phyloP scores from a whole-genome alignment of 2,113 vertebrate species.

The Callionymus lyra region DNA sequence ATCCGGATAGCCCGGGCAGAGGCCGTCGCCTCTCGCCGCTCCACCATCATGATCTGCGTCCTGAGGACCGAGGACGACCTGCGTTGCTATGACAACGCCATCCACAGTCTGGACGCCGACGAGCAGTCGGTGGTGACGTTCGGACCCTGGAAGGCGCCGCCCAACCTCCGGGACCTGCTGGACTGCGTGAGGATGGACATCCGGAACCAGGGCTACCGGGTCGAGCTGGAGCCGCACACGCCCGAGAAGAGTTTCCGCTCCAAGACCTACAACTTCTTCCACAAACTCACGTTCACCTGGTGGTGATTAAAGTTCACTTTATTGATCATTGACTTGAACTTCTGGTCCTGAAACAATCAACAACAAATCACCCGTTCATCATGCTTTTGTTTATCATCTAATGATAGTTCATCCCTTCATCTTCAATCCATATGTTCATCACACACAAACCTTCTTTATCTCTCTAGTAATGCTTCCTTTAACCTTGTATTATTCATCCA shows the following conservation, averaged over 20 bases:
- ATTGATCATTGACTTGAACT: too few relatives aligned
- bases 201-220: constrained; percentile 72
- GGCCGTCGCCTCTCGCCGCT: constrained; percentile 71
- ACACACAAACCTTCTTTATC: too few relatives aligned
- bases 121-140: constrained; percentile 84
- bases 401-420: too few relatives aligned
- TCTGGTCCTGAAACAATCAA: too few relatives aligned
- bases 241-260: constrained; percentile 67
- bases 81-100: constrained; percentile 54
- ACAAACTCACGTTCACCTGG: constrained; percentile 80
- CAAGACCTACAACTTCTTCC: constrained; percentile 67
- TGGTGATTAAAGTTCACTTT: constrained; percentile 65
- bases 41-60: constrained; percentile 72
- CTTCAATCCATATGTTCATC: too few relatives aligned
- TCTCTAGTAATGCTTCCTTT: too few relatives aligned
- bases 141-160: constrained; percentile 78
- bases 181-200: constrained; percentile 82
- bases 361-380: too few relatives aligned
- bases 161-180: constrained; percentile 66
- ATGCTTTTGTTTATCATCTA: too few relatives aligned
- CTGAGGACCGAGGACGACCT: constrained; percentile 71
- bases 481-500: too few relatives aligned
- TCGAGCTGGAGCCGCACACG: constrained; percentile 44
- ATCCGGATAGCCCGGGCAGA: constrained; percentile 81
- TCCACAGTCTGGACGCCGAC: constrained; percentile 64